Conservation (phyloP, 2,113 vertebrate genomes). For the Montifringilla adamsi region DNA sequence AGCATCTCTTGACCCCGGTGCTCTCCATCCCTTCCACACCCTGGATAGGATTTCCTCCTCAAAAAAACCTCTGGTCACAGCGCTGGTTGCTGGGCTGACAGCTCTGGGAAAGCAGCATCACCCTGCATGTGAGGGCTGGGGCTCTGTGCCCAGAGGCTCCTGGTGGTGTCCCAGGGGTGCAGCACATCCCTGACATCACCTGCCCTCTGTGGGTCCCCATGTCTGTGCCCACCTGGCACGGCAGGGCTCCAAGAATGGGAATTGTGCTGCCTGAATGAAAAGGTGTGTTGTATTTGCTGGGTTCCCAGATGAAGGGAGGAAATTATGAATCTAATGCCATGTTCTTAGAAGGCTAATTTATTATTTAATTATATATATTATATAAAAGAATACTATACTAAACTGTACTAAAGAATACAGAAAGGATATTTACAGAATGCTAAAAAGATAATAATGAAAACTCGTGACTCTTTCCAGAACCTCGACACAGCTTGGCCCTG, state of each 20-base stretch:
- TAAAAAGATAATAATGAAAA: too few species aligned
- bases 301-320: too few species aligned
- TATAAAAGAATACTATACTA: too few species aligned
- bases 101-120: neutral
- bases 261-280: neutral
- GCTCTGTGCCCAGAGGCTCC: neutral
- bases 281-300: neutral
- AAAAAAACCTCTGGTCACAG: fast-evolving
- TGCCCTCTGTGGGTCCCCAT: fast-evolving
- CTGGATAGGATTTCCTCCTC: neutral
- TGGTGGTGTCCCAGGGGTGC: neutral
- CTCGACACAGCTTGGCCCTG: too few species aligned
- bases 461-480: too few species aligned
- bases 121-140: fast-evolving
- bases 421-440: too few species aligned
- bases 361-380: too few species aligned
- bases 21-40: neutral
- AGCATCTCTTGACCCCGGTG: neutral
- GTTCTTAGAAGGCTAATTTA: too few species aligned
- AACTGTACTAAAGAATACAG: too few species aligned
- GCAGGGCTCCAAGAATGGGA: neutral
- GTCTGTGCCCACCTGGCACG: neutral
- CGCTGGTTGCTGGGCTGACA: neutral
- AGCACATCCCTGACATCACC: neutral
- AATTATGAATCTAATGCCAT: too few species aligned